Base-by-base conservation (phyloP, 2,797 vertebrate species). In the Bradypodion ventrale region DNA sequence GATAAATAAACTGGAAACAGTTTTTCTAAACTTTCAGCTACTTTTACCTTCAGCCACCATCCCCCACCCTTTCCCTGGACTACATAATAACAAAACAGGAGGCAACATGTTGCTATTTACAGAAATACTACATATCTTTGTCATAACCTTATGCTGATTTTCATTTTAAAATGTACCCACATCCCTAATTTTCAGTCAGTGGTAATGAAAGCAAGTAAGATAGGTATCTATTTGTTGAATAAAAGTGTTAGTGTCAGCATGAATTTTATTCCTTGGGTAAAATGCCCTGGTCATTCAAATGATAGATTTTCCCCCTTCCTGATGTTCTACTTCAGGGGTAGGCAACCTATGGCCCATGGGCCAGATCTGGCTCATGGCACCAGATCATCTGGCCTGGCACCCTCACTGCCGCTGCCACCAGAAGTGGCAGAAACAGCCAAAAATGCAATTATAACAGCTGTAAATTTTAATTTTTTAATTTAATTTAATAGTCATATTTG, bases 121-220 rank as follows among this genome's bases (percentile, higher is more conserved):
- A 40, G 4, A 56, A 76, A 80, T 49, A 86, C 52, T n/a, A 79
- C 32, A 83, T 83, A 80, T 80, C 65, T 80, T 32, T 52, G 62
- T 83, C 77, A 87, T 78, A 75, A 63, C 7, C 80, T 27, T 73
- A 60, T 49, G 35, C 87, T 84, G 78, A 80, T 85, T 85, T 85
- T 80, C 75, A 68, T 75, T 4, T 7, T 5, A 75, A 79, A 85
- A 80, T 65, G 35, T 66, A 46, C 6, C 62, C 6, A 80, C 85
- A 80, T 85, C 21, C 49, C 56, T 78, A 76, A 60, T 83, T 92
- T 83, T 86, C 74, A 79, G 89, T 87, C 77, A 27, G 83, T 86
- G 73, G 27, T 76, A 62, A 65, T 68, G 52, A 66, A 82, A 83
- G 52, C 63, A 85, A 85, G 46, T 75, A 83, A 76, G 42, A 60